These are phyloP conservation scores for Seira sanloemensis DNA, from an alignment of 2,888 invertebrate genomes.

Conservation along the genomic window DNA sequence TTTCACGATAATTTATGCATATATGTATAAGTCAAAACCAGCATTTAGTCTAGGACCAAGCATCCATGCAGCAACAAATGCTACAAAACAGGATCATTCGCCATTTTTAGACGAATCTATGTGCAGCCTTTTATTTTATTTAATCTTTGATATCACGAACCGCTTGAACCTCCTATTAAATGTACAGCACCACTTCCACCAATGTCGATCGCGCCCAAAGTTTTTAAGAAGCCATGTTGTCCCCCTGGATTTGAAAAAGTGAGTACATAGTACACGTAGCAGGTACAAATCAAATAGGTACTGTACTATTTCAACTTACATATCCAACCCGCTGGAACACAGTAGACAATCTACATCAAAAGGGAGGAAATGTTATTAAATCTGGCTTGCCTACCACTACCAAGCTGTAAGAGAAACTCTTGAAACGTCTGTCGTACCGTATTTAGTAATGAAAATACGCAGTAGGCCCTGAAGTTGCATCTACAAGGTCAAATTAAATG, in stretches of 20 bases:
- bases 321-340: constrained; percentile 95
- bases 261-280: not conserved
- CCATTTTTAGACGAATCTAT: too few species aligned
- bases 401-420: not conserved
- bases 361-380: not conserved
- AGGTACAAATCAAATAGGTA: not conserved
- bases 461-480: constrained; percentile 93
- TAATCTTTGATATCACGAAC: too few species aligned
- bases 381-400: not conserved
- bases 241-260: constrained; percentile 33
- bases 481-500: constrained; percentile 77
- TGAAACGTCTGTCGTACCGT: constrained; percentile 77
- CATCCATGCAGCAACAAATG: constrained; percentile 92
- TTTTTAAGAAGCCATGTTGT: constrained; percentile 88
- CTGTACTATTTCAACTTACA: constrained; percentile 81
- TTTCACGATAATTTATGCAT: too few species aligned
- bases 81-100: constrained; percentile 77
- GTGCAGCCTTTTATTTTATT: too few species aligned
- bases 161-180: constrained; percentile 83
- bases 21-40: too few species aligned
- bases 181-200: constrained; percentile 95
- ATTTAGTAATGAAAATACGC: constrained; percentile 91
- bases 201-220: constrained; percentile 92
- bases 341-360: constrained; percentile 82
- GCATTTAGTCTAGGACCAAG: constrained; percentile 89